Base-by-base conservation (phyloP, 30 jellyfish, hydroid and myxozoan genomes). In the Pseudorhiza aurosa region DNA sequence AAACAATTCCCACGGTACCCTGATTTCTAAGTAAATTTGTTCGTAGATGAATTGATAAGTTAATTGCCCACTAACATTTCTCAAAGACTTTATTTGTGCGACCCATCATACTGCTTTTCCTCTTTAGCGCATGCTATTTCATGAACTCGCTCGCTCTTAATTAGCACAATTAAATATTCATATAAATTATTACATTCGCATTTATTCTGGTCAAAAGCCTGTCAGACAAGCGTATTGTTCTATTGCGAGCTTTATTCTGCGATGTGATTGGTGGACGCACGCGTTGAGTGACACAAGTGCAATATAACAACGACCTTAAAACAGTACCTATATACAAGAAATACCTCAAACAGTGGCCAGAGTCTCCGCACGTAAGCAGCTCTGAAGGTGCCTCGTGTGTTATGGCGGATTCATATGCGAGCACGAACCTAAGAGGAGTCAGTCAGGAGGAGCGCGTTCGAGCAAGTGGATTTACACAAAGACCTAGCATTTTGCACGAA, bases 101-200 rank as follows among this genome's bases (percentile, higher is more conserved):
- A 58, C 65, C 77, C 72, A 70, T 80, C 80, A 67, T 47, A 25
- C 81, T 68, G 94, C 35, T 33, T 58, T 45, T 82, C 47, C 86
- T 59, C 75, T 64, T 29, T 58, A 82, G 43, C 85, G 72, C 94
- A 82, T 68, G 85, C 85, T 82, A 17, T 82, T 30, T 51, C 36
- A 55, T 59, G 79, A 49, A 36, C 72, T 82, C 81, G 50, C 94
- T 68, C 75, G 37, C 56, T 71, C 74, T 27, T 68, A 71, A 82
- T 82, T 82, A 82, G 94, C 94, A 59, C 94, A 56, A 82, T 82
- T 82, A 82, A 82, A 82, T 82, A 82, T 82, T 82, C 80, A 82
- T 82, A 68, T 43, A 68, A 82, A 60, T 46, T 63, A 82, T 82
- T 82, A 82, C 87, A 69, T 69, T 65, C 72, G 77, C 78, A 32